Percentiles rank a stretch among this genome's conserved stretches.
Conservation (phyloP, 2,797 vertebrate genomes). For the Sphaeramia orbicularis region DNA sequence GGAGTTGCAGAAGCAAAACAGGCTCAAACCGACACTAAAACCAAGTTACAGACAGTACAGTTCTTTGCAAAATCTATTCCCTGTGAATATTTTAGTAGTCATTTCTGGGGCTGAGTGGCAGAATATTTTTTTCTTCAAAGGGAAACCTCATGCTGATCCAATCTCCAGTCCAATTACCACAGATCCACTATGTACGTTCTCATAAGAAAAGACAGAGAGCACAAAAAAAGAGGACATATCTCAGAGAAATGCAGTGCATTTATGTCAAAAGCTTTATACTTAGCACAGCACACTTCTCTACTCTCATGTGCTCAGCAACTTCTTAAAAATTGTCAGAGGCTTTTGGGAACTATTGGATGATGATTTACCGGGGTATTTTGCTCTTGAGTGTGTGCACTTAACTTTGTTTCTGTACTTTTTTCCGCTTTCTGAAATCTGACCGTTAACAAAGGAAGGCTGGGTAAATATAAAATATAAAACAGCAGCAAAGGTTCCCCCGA, state of each 20-base stretch:
- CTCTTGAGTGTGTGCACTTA: neutral
- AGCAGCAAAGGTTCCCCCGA: conserved; percentile 1
- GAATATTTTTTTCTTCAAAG: neutral
- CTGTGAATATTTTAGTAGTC: conserved; percentile 42
- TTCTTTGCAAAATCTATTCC: conserved; percentile 13
- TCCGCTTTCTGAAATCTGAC: too few relatives aligned
- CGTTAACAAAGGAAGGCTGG: too few relatives aligned
- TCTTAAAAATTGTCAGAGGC: conserved; percentile 24
- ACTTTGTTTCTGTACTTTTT: neutral
- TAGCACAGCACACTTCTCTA: neutral
- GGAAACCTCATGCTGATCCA: conserved; percentile 42
- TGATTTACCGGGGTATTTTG: conserved; percentile 3
- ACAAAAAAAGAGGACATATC: conserved; percentile 10
- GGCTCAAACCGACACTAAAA: neutral
- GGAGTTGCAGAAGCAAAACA: neutral
- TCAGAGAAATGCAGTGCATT: conserved; percentile 23
- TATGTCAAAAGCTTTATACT: conserved; percentile 5
- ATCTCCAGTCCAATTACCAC: conserved; percentile 57
- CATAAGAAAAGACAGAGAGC: neutral
- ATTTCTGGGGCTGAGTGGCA: conserved; percentile 17
- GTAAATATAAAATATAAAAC: too few relatives aligned
- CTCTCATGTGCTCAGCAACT: conserved; percentile 9
- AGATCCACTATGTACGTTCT: neutral
- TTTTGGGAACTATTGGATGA: neutral
- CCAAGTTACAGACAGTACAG: neutral